Evolutionary conservation across 2,797 vertebrate genomes (phyloP).

Genomic region (Staurois parvus): DNA sequence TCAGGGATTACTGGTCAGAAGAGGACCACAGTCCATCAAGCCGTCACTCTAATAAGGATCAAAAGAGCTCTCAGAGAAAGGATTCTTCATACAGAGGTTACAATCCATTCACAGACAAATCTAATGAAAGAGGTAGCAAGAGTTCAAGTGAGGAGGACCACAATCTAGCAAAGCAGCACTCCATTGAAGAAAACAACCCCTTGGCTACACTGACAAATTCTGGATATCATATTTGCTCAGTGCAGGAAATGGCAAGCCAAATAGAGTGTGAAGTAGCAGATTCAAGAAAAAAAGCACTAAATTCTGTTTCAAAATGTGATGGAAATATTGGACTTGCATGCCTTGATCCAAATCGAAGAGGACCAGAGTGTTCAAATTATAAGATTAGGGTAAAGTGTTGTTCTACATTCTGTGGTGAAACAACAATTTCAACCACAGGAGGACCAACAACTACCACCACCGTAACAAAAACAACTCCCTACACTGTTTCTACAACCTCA

Average conservation of each 20-base stretch:
- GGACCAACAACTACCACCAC: neutral
- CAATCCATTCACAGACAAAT: too few relatives aligned
- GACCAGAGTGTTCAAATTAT: slow-evolving; percentile 76
- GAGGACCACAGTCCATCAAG: too few relatives aligned
- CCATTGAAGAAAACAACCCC: too few relatives aligned
- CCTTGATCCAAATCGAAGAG: slow-evolving; percentile 62
- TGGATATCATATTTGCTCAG: neutral
- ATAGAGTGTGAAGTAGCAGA: neutral
- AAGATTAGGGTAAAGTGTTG: slow-evolving; percentile 73
- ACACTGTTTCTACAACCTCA: too few relatives aligned
- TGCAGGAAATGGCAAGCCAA: neutral
- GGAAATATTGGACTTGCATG: slow-evolving; percentile 67
- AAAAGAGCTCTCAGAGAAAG: too few relatives aligned
- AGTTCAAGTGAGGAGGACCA: too few relatives aligned
- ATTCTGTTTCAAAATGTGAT: slow-evolving; percentile 3
- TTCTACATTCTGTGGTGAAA: rapidly evolving
- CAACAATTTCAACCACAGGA: neutral
- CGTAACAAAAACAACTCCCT: too few relatives aligned
- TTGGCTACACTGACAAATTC: neutral
- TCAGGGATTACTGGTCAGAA: too few relatives aligned
- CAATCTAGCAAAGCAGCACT: too few relatives aligned
- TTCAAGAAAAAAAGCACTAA: neutral
- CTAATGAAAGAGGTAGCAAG: too few relatives aligned
- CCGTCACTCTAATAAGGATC: too few relatives aligned
- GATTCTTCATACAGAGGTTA: too few relatives aligned